Conservation (phyloP, 2,797 vertebrate species). For the Spinus pinus region DNA sequence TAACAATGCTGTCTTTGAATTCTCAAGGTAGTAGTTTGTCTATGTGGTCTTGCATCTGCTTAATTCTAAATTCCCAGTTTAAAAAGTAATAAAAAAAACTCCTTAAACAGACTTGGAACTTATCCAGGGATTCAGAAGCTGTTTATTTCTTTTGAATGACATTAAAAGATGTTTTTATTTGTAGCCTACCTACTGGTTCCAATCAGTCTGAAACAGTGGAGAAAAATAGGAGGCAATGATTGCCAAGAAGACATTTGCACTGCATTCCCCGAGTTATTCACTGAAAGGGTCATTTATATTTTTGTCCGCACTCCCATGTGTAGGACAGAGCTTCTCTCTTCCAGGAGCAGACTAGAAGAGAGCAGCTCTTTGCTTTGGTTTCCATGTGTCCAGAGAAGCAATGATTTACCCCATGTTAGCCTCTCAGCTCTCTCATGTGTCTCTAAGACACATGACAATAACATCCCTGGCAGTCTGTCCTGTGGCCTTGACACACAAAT, state of each 20-base stretch:
- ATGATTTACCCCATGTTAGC: background rate
- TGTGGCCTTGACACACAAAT: background rate
- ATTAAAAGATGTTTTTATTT: background rate
- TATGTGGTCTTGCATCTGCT: background rate
- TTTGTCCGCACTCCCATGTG: background rate
- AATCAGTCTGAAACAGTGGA: background rate
- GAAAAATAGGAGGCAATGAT: background rate
- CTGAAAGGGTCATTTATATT: background rate
- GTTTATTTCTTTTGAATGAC: conserved; percentile 12
- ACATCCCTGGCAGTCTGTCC: rapidly evolving
- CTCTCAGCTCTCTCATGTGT: background rate
- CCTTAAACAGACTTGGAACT: background rate
- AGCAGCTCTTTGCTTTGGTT: background rate
- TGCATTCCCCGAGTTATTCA: background rate
- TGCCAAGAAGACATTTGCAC: background rate
- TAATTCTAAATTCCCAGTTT: background rate
- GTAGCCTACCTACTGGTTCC: background rate
- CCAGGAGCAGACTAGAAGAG: background rate
- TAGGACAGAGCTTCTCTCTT: background rate
- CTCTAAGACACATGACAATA: background rate
- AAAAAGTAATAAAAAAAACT: background rate
- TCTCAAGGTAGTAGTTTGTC: background rate
- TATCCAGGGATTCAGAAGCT: background rate
- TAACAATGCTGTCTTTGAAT: background rate
- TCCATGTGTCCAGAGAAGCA: background rate